phyloP scores from a whole-genome alignment of 2,797 vertebrate species.

The Alouatta caraya region DNA sequence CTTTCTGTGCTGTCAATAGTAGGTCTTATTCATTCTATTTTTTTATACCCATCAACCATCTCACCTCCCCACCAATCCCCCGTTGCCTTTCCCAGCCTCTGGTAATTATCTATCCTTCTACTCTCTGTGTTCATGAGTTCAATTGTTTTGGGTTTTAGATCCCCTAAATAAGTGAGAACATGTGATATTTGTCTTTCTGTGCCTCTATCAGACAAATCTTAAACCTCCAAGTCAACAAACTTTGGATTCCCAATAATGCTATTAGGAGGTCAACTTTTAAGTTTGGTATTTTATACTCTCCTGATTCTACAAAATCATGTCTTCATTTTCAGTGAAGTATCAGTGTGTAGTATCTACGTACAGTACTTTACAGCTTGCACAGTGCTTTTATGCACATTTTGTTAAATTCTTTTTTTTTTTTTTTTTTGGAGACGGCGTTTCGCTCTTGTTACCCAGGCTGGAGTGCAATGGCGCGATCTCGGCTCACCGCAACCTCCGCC shows the following conservation, averaged over 20 bases:
- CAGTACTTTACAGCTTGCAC: neutral
- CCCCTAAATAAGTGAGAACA: neutral
- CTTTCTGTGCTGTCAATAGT: neutral
- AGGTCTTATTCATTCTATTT: neutral
- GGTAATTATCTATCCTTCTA: neutral
- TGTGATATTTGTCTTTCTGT: neutral
- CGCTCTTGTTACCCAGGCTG: too few relatives aligned
- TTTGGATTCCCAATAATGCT: neutral
- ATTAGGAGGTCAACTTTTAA: neutral
- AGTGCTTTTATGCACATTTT: neutral
- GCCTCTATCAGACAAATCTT: neutral
- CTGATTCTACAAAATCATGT: neutral
- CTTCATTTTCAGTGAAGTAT: neutral
- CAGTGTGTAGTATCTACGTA: neutral
- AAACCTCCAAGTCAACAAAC: conserved; percentile 19
- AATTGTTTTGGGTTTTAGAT: neutral
- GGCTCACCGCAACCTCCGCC: too few relatives aligned
- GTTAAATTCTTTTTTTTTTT: neutral
- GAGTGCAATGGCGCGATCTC: too few relatives aligned
- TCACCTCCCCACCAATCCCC: neutral
- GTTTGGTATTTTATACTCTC: neutral
- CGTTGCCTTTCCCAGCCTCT: neutral
- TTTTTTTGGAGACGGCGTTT: too few relatives aligned
- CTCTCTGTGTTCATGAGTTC: neutral
- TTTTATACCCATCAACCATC: neutral